Evolutionary conservation across 2,888 invertebrate species (phyloP).

Genomic region (Anodontia alba): DNA sequence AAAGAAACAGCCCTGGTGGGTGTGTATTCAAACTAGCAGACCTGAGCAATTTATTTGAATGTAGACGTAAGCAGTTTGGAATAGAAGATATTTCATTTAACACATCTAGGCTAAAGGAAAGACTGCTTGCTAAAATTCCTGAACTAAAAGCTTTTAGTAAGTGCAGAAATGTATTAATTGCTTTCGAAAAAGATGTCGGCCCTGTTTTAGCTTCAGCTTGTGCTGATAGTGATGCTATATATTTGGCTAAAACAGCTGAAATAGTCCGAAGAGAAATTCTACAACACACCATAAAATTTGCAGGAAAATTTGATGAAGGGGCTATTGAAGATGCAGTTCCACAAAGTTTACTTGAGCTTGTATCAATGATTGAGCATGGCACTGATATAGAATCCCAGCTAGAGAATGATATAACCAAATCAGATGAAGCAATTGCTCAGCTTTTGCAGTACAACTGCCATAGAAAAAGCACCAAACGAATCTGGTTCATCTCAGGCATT

Average conservation of each 20-base stretch:
- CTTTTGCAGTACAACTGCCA: slow-evolving; percentile 21
- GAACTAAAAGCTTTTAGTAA: not conserved
- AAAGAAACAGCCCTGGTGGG: no score
- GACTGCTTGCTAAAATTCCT: not conserved
- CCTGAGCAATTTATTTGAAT: not conserved
- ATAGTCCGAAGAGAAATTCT: not conserved
- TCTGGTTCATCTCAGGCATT: slow-evolving; percentile 16
- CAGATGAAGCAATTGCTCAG: slow-evolving; percentile 32
- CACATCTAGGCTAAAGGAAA: not conserved
- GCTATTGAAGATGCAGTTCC: not conserved
- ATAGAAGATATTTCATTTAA: not conserved
- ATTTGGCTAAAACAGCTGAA: not conserved
- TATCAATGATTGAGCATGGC: slow-evolving; percentile 36
- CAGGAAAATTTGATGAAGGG: not conserved
- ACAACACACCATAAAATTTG: not conserved
- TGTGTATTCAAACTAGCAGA: not conserved
- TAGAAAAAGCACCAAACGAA: not conserved
- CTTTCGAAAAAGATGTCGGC: not conserved
- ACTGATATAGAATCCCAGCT: not conserved
- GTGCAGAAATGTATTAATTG: not conserved
- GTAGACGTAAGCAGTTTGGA: not conserved
- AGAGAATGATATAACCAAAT: not conserved
- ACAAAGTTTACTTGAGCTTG: slow-evolving; percentile 19
- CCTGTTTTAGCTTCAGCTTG: not conserved
- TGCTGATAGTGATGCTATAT: not conserved